Base-by-base conservation (phyloP, 2,113 vertebrate genomes). In the Nycticryphes semicollaris region DNA sequence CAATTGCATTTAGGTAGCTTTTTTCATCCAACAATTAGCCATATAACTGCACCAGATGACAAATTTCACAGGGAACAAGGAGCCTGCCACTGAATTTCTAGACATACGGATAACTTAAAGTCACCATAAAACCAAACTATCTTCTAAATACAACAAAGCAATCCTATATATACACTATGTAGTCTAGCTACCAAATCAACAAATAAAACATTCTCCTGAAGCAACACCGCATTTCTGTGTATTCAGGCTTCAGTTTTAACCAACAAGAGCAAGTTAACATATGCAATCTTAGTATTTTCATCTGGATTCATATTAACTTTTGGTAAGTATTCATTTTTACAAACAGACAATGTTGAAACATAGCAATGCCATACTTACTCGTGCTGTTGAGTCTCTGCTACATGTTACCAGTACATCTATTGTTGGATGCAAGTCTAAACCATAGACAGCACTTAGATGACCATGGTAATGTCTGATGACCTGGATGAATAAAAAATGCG, bases 381-480 rank as follows among this genome's bases (percentile, higher is more conserved):
- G 98, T 7, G 99, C 99, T 62, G 99, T 99, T 87, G 99, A 98
- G 62, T 99, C 99, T 95, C 99, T 98, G 98, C 99, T 99, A 96
- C 99, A 99, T 1, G 99, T 99, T 48, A 99, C 98, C 90, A 99
- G 97, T 51, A 99, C 99, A 35, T 99, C 99, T 30, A 99, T 99
- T 57, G 99, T 99, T 50, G 99, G 99, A 90, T 99, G 99, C 33
- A 99, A 98, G 92, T 99, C 99, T 87, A 99, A 94, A 78, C 98
- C 99, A 76, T 99, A 99, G 48, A 99, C 99, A 35, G 99, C 99
- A 77, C 99, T 99, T 30, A 99, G 98, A 83, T 99, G 99, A 73
- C 99, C 99, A 7, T 99, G 99, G 94, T 99, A 99, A 97, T 99
- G 99, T 69, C 99, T 98, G 97, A 99, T 99, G 66, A 99, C 99